Percentiles rank a stretch among this genome's conserved stretches.
Conservation (phyloP, 2,888 invertebrate genomes). For the Crossocerus cetratus region DNA sequence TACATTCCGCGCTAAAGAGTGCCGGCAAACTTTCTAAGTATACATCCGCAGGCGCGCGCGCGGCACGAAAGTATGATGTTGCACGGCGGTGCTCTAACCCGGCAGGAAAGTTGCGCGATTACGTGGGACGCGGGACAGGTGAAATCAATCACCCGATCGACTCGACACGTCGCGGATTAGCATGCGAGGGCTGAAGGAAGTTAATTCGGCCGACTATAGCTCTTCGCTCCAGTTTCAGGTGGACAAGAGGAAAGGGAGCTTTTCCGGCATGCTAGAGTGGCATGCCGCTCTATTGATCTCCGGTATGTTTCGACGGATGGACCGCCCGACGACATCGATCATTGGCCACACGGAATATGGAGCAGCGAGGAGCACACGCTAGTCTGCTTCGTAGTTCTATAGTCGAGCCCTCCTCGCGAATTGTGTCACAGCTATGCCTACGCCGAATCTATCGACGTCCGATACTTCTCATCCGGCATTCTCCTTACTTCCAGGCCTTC, state of each 20-base stretch:
- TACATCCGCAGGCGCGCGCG: too few species aligned
- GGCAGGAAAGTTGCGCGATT: too few species aligned
- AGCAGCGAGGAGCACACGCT: conserved; percentile 5
- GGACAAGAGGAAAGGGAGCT: conserved; percentile 7
- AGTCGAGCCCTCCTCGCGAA: conserved; percentile 19
- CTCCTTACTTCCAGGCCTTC: too few species aligned
- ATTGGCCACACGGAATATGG: conserved; percentile 35
- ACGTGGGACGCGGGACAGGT: too few species aligned
- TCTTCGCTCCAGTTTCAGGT: neutral
- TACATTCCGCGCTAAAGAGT: too few species aligned
- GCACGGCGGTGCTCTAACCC: too few species aligned
- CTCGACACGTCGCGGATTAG: neutral
- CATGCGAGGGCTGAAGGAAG: too few species aligned
- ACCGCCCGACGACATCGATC: conserved; percentile 29
- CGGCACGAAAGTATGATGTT: too few species aligned
- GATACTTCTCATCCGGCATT: too few species aligned
- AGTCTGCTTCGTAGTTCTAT: too few species aligned
- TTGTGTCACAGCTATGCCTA: conserved; percentile 33
- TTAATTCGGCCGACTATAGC: neutral
- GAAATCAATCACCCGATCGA: too few species aligned
- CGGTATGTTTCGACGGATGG: conserved; percentile 20
- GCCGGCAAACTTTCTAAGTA: too few species aligned
- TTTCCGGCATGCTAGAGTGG: conserved; percentile 12
- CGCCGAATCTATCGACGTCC: conserved; percentile 17
- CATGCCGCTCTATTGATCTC: conserved; percentile 30